These are phyloP conservation scores for Drosophila quinaria DNA, from an alignment of 2,888 invertebrate species.

Conservation along the genomic window DNA sequence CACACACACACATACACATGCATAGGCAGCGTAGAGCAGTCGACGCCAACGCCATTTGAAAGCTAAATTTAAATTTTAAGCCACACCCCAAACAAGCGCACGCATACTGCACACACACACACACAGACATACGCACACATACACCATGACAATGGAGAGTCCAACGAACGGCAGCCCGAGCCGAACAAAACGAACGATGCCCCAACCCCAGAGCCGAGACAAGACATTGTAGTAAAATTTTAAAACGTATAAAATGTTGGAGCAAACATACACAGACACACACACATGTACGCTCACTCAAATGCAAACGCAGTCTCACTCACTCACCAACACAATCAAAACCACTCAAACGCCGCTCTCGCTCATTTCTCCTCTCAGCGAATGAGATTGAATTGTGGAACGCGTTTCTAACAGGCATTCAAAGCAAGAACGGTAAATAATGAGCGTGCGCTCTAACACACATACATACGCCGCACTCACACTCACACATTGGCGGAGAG, in stretches of 20 bases:
- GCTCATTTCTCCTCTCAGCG: conserved; percentile 59
- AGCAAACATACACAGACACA: conserved; percentile 55
- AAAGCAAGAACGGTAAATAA: conserved; percentile 66
- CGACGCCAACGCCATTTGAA: conserved; percentile 78
- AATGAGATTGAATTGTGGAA: conserved; percentile 68
- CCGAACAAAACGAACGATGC: conserved; percentile 46
- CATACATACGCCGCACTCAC: conserved; percentile 11
- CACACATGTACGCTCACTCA: conserved; percentile 28
- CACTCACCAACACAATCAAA: conserved; percentile 31
- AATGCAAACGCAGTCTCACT: conserved; percentile 43
- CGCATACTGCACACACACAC: conserved; percentile 66
- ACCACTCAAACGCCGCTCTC: conserved; percentile 29
- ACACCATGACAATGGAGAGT: conserved; percentile 57
- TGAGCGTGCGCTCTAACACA: conserved; percentile 49
- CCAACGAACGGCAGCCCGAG: conserved; percentile 63
- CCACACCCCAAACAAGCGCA: conserved; percentile 84
- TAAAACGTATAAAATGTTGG: conserved; percentile 83
- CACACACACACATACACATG: conserved; percentile 24
- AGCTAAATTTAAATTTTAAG: conserved; percentile 85
- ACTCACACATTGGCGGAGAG: conserved; percentile 12
- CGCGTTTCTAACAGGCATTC: conserved; percentile 72
- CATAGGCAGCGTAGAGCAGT: conserved; percentile 39
- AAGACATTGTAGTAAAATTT: conserved; percentile 74
- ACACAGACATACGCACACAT: conserved; percentile 41
- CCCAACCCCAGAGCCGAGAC: conserved; percentile 36